Percentiles rank a stretch among this genome's conserved stretches.
phyloP scores from a whole-genome alignment of 2,113 vertebrate genomes.

The Sapayoa aenigma region DNA sequence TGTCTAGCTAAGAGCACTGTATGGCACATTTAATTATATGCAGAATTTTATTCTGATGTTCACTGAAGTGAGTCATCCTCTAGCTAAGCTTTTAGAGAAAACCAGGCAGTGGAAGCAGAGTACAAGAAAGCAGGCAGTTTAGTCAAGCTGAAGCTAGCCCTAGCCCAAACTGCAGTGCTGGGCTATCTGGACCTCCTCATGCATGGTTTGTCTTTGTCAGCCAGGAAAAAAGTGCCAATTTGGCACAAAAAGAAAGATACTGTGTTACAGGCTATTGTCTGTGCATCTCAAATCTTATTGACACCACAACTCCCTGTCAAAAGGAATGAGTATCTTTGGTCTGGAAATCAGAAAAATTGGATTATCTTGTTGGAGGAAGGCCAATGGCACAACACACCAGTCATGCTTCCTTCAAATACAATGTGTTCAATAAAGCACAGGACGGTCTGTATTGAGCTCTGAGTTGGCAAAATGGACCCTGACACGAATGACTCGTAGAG shows the following conservation, averaged over 20 bases:
- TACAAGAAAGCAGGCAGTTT: background rate
- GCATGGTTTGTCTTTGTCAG: background rate
- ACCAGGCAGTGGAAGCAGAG: background rate
- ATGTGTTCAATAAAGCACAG: background rate
- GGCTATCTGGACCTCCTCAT: background rate
- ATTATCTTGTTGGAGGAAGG: background rate
- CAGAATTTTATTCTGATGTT: conserved; percentile 53
- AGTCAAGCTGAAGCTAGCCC: background rate
- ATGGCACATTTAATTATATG: conserved; percentile 22
- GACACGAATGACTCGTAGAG: rapidly evolving
- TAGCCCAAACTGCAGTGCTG: background rate
- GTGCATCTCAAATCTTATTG: background rate
- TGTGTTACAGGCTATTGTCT: background rate
- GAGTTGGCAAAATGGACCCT: background rate
- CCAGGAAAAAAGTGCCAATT: background rate
- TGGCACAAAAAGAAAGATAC: background rate
- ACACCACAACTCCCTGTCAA: background rate
- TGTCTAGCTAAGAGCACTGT: background rate
- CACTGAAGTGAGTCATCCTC: conserved; percentile 49
- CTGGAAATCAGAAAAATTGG: background rate
- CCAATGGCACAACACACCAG: background rate
- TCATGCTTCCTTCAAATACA: background rate
- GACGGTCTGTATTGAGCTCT: background rate
- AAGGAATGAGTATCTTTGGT: background rate
- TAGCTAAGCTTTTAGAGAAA: conserved; percentile 42